Evolutionary conservation across 2,797 vertebrate species (phyloP).

Genomic region (Clarias laeviceps): DNA sequence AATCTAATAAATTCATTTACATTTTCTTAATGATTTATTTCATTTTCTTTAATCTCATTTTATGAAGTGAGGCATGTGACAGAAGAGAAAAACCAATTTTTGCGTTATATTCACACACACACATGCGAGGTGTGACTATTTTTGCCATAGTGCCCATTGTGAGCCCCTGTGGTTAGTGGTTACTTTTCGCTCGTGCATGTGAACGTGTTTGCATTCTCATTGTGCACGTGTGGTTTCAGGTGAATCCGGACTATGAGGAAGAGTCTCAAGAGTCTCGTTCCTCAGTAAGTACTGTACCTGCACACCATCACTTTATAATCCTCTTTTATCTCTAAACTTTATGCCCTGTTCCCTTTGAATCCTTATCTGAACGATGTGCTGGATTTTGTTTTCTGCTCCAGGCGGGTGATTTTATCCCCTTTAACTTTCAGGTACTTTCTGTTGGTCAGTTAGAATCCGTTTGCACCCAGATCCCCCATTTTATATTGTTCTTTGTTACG

Average conservation of each 20-base stretch:
- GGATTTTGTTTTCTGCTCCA: conserved; percentile 65
- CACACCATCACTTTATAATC: not conserved
- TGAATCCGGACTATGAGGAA: conserved; percentile 79
- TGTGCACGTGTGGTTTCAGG: conserved; percentile 60
- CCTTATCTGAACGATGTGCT: conserved; percentile 45
- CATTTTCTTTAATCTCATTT: not conserved
- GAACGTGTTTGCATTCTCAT: not conserved
- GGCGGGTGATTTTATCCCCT: conserved; percentile 80
- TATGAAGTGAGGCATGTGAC: not conserved
- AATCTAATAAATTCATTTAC: not conserved
- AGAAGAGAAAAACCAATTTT: not conserved
- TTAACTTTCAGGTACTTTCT: conserved; percentile 80
- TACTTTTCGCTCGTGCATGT: not conserved
- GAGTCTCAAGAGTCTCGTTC: conserved; percentile 74
- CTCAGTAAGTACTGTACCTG: conserved; percentile 68
- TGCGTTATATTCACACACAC: not conserved
- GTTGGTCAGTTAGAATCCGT: conserved; percentile 2
- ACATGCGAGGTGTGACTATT: too few relatives aligned
- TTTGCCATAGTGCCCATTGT: not conserved
- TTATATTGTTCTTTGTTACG: conserved; percentile 46
- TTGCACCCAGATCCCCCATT: conserved; percentile 36
- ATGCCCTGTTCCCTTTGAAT: conserved; percentile 17
- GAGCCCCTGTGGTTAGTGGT: not conserved
- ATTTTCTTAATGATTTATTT: not conserved
- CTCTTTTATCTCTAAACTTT: not conserved